phyloP scores from a whole-genome alignment of 2,113 vertebrate genomes.

The Colistium nudipinnis region DNA sequence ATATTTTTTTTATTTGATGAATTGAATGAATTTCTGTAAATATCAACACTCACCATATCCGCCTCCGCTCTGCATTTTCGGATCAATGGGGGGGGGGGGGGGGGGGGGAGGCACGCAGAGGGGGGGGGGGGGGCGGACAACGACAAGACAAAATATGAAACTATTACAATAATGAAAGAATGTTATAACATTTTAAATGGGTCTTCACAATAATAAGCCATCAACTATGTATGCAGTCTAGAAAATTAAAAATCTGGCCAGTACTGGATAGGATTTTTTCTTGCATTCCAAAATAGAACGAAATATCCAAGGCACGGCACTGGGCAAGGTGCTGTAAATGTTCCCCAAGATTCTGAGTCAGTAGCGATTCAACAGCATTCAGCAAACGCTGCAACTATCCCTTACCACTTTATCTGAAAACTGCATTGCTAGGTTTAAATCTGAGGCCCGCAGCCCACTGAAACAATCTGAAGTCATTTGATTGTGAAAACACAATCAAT shows the following conservation, averaged over 20 bases:
- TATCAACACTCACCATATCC: constrained; percentile 91
- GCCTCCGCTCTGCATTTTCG: constrained; percentile 86
- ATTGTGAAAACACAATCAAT: too few relatives aligned
- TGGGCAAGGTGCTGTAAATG: constrained; percentile 16
- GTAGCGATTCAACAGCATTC: constrained; percentile 5
- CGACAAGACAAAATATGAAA: constrained; percentile 4
- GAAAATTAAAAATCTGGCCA: background rate
- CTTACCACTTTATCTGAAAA: background rate
- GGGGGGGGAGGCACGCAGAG: too few relatives aligned
- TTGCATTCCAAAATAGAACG: background rate
- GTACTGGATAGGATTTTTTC: background rate
- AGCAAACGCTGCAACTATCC: constrained; percentile 6
- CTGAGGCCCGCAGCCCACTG: constrained; percentile 1
- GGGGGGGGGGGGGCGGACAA: too few relatives aligned
- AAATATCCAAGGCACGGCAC: constrained; percentile 9
- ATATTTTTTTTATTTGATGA: background rate
- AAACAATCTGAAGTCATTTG: constrained; percentile 5
- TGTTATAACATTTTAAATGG: background rate
- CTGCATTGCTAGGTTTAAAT: constrained; percentile 11
- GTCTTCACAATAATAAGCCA: background rate
- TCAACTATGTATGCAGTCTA: background rate
- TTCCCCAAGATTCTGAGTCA: constrained; percentile 21
- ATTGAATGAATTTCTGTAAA: constrained; percentile 16
- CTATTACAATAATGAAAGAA: background rate
- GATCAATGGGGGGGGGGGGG: constrained; percentile 48